Evolutionary conservation across 2,888 invertebrate species (phyloP).

Genomic region (Corythucha ciliata): DNA sequence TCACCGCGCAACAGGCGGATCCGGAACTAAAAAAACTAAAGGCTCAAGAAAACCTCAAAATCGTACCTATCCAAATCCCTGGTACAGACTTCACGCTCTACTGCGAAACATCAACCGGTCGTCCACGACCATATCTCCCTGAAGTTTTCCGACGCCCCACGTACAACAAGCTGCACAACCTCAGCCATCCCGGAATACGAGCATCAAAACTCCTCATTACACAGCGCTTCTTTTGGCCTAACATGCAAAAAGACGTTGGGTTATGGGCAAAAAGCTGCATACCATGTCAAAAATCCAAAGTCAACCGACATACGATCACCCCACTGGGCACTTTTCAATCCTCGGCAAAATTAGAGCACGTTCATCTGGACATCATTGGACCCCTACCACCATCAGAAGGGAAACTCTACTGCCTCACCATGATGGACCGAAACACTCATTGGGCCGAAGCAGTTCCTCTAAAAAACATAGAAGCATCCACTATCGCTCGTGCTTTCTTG

Average conservation of each 20-base stretch:
- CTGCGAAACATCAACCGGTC: no score
- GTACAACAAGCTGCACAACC: slow-evolving; percentile 31
- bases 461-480: background rate
- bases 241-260: slow-evolving; percentile 33
- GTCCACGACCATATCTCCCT: slow-evolving; percentile 12
- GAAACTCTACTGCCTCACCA: no score
- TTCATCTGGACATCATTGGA: no score
- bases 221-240: slow-evolving; percentile 36
- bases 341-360: no score
- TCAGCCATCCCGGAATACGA: slow-evolving; percentile 35
- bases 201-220: slow-evolving; percentile 35
- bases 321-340: slow-evolving; percentile 29
- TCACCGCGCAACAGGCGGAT: background rate
- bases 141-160: background rate
- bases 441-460: slow-evolving; percentile 11
- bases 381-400: no score
- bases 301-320: slow-evolving; percentile 35
- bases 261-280: slow-evolving; percentile 37
- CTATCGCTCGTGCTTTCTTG: slow-evolving; percentile 2
- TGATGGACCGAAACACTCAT: slow-evolving; percentile 36
- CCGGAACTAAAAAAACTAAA: background rate
- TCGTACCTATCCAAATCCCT: slow-evolving; percentile 23
- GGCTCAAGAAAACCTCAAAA: slow-evolving; percentile 24
- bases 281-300: slow-evolving; percentile 38
- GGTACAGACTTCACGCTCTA: no score